A percentile compares a stretch with the other conserved stretches of the same genome.
phyloP scores from a whole-genome alignment of 2,113 vertebrate genomes.

The Delphinapterus leucas region DNA sequence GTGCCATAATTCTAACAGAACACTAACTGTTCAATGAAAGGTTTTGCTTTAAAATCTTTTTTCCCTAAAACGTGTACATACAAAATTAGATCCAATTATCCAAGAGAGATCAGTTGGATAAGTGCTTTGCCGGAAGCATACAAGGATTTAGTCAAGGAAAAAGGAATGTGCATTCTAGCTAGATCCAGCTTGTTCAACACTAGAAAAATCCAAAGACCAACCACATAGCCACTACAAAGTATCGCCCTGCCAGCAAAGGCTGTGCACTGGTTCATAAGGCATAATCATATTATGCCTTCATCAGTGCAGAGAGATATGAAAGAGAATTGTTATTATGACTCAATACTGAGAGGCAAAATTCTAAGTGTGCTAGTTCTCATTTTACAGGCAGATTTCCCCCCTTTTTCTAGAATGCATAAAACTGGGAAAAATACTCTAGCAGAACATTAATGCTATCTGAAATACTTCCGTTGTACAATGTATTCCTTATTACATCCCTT shows the following conservation, averaged over 20 bases:
- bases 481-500: background rate
- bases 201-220: background rate
- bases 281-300: constrained; percentile 71
- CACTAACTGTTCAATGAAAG: constrained; percentile 67
- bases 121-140: constrained; percentile 55
- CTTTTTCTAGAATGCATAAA: constrained; percentile 61
- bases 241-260: constrained; percentile 55
- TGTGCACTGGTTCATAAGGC: constrained; percentile 56
- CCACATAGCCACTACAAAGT: constrained; percentile 42
- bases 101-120: constrained; percentile 30
- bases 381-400: background rate
- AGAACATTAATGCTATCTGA: constrained; percentile 59
- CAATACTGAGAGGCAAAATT: constrained; percentile 51
- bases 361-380: constrained; percentile 43
- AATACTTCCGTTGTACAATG: background rate
- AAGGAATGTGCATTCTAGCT: constrained; percentile 64
- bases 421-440: constrained; percentile 61
- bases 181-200: constrained; percentile 50
- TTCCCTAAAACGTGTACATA: constrained; percentile 33
- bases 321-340: constrained; percentile 68
- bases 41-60: constrained; percentile 40
- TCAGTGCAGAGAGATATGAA: constrained; percentile 69
- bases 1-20: constrained; percentile 25
- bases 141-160: constrained; percentile 66
- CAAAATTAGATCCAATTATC: constrained; percentile 59